These are phyloP conservation scores for Ceraclea dissimilis DNA, from an alignment of 2,888 invertebrate species.

Conservation along the genomic window DNA sequence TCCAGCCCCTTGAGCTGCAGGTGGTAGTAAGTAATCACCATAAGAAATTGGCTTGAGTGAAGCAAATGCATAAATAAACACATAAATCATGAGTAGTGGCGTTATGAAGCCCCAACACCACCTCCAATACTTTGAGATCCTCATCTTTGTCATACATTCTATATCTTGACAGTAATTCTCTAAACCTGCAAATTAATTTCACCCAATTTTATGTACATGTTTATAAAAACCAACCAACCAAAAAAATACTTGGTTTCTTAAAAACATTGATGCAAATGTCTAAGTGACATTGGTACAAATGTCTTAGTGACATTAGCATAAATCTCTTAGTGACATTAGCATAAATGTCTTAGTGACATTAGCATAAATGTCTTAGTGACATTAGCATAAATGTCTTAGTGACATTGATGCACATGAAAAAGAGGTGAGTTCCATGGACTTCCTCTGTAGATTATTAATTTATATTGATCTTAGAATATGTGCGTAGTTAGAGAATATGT, in stretches of 20 bases:
- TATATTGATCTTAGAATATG: no score
- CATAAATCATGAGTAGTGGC: constrained; percentile 60
- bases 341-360: no score
- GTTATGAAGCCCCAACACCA: constrained; percentile 71
- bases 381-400: no score
- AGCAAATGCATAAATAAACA: constrained; percentile 62
- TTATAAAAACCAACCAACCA: neutral
- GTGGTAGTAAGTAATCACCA: constrained; percentile 52
- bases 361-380: no score
- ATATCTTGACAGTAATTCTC: constrained; percentile 62
- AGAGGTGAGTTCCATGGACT: no score
- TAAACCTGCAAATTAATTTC: constrained; percentile 46
- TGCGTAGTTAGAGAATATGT: no score
- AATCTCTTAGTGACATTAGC: no score
- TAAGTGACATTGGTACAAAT: no score
- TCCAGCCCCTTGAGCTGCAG: constrained; percentile 55
- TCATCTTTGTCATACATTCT: constrained; percentile 70
- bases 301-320: no score
- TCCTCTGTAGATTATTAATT: no score
- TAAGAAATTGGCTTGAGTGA: constrained; percentile 55
- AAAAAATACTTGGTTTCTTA: neutral
- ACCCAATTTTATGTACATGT: neutral
- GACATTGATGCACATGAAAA: no score
- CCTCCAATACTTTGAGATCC: constrained; percentile 67
- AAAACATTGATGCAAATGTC: neutral